Base-by-base conservation (phyloP, 2,888 invertebrate genomes). In the Trichopoda pennipes region DNA sequence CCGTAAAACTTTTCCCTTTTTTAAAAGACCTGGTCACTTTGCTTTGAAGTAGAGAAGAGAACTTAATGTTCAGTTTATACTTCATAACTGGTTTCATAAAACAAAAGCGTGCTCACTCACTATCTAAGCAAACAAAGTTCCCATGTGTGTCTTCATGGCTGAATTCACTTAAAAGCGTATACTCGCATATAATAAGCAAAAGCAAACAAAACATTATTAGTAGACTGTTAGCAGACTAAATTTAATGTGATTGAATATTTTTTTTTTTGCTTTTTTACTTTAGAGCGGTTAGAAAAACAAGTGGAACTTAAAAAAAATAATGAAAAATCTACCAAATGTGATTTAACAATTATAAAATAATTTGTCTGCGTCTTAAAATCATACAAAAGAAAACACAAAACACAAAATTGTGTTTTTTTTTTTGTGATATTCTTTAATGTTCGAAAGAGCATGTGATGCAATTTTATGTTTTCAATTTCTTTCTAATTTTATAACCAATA, bases 151-250 rank as follows among this genome's bases (percentile, higher is more conserved):
- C n/a, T 28, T n/a, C 28, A 38, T 17, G 42, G 42, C 42, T 28
- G 38, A 38, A 14, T 14, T 12, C 2, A 3, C 38, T 38, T 38
- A 1, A 38, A 14, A 38, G 12, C 14, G 16, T 32, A 73, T 14
- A 42, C 42, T 32, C 32, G 51, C 47, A 44, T 19, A 73, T n/a
- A 44, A 61, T 73, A 23, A 53, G 7, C 7, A 3, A 19, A 3
- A 14, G 7, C 49, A 55, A 10, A 55, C 17, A 32, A 42, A 55
- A 51, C 6, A 49, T 56, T 16, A 2, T 10, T 38, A 66, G 68
- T 58, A 72, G 70, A 78, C 72, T 72, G 51, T 53, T 28, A 60
- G 78, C 38, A 78, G 78, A 78, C 78, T 66, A 66, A 21, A 58
- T 66, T 64, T n/a, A 56, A 38, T 56, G 56, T 70, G 44, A 58